Evolutionary conservation across 2,888 invertebrate species (phyloP), one percentile per base, ranked within the genome.

Genomic region (Limnephilus marmoratus): DNA sequence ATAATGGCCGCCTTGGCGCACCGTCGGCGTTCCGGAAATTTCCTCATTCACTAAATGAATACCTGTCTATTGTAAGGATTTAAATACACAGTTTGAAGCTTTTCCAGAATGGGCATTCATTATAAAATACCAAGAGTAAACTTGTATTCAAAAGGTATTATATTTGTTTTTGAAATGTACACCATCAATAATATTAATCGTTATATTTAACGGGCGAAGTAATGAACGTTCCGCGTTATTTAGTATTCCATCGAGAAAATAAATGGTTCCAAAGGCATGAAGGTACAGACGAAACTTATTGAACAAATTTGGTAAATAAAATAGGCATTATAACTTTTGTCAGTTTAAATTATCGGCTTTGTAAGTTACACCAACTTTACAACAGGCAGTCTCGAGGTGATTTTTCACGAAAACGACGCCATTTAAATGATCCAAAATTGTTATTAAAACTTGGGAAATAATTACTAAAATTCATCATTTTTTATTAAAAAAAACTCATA

Each of bases 1-100:
- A 86, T 49, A 86, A 86, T 86, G 86, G 29, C 49, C 49, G 86
- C n/a, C 68, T 9, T 9, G 5, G 68, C n/a, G 68, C 68, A 68
- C 24, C 24, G n/a, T 68, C 24, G 2, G 24, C 45, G 13, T 41
- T 86, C 49, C 86, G 49, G 45, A 45, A 86, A 86, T 86, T 86
- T 29, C n/a, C 82, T 82, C 18, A 29, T 29, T 29, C 41, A 49
- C 41, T n/a, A 45, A 86, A 86, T 86, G 68, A 68, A 68, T 24
- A 68, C 9, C 68, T n/a, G 24, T 5, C 24, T 68, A n/a, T 86
- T 86, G 86, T 86, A 13, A 29, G n/a, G 45, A 49, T 86, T 86
- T 86, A 86, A 86, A 49, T 86, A 86, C 86, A n/a, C 86, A 49
- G 49, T 49, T 45, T 68, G 68, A 83, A 83, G 37, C 83, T 24